These are phyloP conservation scores for Vanessa cardui DNA, from an alignment of 2,888 invertebrate species.

Conservation along the genomic window DNA sequence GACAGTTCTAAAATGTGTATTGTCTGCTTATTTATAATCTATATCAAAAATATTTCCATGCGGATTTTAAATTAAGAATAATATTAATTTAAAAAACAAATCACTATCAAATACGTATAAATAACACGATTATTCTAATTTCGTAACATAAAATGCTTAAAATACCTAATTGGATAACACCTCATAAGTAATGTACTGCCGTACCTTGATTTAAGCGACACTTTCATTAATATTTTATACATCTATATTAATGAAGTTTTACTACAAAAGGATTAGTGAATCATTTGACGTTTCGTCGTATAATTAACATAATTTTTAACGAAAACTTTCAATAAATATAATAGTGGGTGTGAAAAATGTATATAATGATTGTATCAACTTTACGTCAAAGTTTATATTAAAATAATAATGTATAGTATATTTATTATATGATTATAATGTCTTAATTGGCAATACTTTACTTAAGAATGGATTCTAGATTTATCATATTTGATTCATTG, in stretches of 20 bases:
- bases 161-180: slow-evolving; percentile 19
- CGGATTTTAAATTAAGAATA: too few species aligned
- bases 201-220: slow-evolving; percentile 13
- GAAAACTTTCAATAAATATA: slow-evolving; percentile 25
- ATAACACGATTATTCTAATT: slow-evolving; percentile 21
- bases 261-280: slow-evolving; percentile 33
- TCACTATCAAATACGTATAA: slow-evolving; percentile 9
- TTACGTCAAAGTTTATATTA: not conserved
- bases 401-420: not conserved
- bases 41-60: too few species aligned
- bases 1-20: not conserved
- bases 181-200: slow-evolving; percentile 16
- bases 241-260: slow-evolving; percentile 25
- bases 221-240: slow-evolving; percentile 19
- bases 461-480: too few species aligned
- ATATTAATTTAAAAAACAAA: not conserved
- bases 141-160: slow-evolving; percentile 6
- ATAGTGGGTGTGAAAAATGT: slow-evolving; percentile 30
- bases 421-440: too few species aligned
- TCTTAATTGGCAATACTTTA: too few species aligned
- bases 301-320: slow-evolving; percentile 25
- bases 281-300: slow-evolving; percentile 22
- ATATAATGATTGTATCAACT: slow-evolving; percentile 3
- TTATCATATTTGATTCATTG: too few species aligned
- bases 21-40: not conserved